Evolutionary conservation across 2,888 invertebrate genomes (phyloP), one percentile per base, ranked within the genome.

Genomic region (Clusia tigrina): DNA sequence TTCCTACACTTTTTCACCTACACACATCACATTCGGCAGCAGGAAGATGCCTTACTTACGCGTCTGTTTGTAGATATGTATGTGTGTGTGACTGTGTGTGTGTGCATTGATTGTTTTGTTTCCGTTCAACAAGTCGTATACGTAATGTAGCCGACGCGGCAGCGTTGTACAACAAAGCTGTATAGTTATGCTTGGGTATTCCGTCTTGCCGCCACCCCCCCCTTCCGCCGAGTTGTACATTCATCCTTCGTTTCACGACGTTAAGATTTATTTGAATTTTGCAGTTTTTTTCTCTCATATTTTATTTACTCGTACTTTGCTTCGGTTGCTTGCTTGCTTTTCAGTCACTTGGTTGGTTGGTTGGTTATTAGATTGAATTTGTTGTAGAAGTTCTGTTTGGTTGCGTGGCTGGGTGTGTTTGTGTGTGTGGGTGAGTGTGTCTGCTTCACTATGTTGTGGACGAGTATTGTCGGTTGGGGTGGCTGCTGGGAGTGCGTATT

Each of bases 241-340:
- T 18, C 48, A 6, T 48, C 22, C 53, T 60, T 57, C 52, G 20
- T 26, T 38, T 32, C 54, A 64, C 60, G 64, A 18, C 60, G 24
- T 51, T 22, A 24, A 62, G 75, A 74, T 75, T 73, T 76, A 74
- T 74, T 66, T 65, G 67, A 65, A 64, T 68, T 71, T 68, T 69
- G 63, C 6, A 24, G 53, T 56, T 61, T 66, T 66, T 55, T 58
- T 51, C 57, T 55, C 51, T 60, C 37, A n/a, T 37, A 58, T 58
- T 54, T 61, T 46, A 38, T 52, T 57, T 54, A 58, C 9, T 48
- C 22, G 38, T 63, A 24, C 22, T 59, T 38, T 23, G 24, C 46
- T 53, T 53, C 38, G 23, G 60, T 63, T 63, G 22, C 42, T 58
- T 46, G 20, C 15, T 55, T 17, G 25, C 18, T 10, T 24, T 10